Percentiles rank a stretch among this genome's conserved stretches.
These are phyloP conservation scores for Nasonia vitripennis DNA, from an alignment of 1,140 invertebrate genomes.

Conservation along the genomic window DNA sequence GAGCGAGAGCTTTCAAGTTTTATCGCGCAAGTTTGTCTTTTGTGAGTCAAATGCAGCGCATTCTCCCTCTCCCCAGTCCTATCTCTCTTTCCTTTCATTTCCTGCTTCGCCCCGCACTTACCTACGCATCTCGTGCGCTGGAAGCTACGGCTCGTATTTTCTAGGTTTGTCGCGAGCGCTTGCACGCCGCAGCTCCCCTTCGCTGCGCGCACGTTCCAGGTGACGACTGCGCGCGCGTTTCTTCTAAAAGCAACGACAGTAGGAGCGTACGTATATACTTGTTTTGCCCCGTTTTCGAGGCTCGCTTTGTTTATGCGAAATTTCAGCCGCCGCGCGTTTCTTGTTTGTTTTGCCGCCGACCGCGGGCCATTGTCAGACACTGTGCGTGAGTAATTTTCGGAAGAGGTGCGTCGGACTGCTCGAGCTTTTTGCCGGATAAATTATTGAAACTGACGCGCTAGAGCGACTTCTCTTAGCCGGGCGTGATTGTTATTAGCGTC, in stretches of 20 bases:
- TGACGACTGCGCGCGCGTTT: background rate
- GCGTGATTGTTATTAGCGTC: no score
- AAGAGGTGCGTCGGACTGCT: no score
- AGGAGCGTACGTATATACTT: background rate
- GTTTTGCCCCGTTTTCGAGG: slow-evolving; percentile 3
- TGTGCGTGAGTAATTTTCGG: no score
- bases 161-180: background rate
- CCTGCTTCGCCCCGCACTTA: background rate
- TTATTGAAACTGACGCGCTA: no score
- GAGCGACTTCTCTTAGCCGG: no score
- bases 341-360: background rate
- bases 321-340: no score
- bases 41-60: slow-evolving; percentile 51
- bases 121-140: background rate
- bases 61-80: slow-evolving; percentile 32
- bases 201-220: background rate
- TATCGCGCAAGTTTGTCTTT: slow-evolving; percentile 62
- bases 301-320: background rate
- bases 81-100: slow-evolving; percentile 43
- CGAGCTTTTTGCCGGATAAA: no score
- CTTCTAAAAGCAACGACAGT: background rate
- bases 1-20: slow-evolving; percentile 58
- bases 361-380: background rate
- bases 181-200: background rate
- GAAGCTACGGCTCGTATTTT: background rate